Percentiles rank a stretch among this genome's conserved stretches.
phyloP scores from a whole-genome alignment of 2,888 invertebrate genomes.

The Folsomia candida region DNA sequence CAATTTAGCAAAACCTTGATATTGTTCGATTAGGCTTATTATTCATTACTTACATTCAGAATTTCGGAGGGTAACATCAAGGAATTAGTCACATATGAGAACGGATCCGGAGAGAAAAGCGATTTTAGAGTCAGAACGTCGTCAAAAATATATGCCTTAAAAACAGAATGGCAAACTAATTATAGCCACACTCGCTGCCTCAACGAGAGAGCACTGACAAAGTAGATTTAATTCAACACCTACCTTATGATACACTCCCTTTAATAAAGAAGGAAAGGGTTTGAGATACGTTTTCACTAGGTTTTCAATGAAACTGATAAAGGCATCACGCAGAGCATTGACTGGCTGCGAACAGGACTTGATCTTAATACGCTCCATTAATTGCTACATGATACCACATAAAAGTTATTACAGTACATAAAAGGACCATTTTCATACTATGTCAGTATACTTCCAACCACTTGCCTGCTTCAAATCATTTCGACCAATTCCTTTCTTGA shows the following conservation, averaged over 20 bases:
- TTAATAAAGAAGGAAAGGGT: constrained; percentile 7
- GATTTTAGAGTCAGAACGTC: neutral
- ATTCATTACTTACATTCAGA: neutral
- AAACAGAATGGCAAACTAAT: neutral
- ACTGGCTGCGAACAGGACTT: neutral
- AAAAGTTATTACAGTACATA: neutral
- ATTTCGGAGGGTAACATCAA: neutral
- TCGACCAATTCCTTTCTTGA: neutral
- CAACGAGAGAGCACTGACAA: no score
- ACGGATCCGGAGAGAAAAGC: neutral
- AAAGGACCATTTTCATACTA: neutral
- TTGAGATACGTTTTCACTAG: constrained; percentile 18
- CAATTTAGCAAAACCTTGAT: no score
- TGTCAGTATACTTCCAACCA: neutral
- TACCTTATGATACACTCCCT: neutral
- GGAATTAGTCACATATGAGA: neutral
- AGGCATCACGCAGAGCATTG: neutral
- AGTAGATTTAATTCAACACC: neutral
- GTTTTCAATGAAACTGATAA: neutral
- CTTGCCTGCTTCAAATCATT: constrained; percentile 9
- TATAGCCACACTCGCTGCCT: neutral
- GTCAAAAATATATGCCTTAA: neutral
- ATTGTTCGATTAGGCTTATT: no score
- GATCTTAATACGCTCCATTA: neutral
- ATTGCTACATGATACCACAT: neutral